These are phyloP conservation scores for Cyprinodon diabolis DNA, from an alignment of 2,797 vertebrate species.

Conservation along the genomic window DNA sequence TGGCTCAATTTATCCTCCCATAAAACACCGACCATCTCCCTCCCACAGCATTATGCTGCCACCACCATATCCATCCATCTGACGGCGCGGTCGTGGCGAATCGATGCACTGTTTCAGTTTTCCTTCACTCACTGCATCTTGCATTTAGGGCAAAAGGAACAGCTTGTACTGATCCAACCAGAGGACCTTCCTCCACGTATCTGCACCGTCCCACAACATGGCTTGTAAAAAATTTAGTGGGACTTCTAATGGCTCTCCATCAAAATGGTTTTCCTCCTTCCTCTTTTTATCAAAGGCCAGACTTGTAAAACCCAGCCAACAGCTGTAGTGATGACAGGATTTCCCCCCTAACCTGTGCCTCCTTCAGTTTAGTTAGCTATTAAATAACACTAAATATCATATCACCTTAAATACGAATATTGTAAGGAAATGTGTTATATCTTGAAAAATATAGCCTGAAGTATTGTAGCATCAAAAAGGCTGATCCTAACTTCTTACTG, in stretches of 20 bases:
- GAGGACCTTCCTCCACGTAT: not conserved
- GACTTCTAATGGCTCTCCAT: not conserved
- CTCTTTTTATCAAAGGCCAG: not conserved
- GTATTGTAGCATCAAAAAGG: conserved; percentile 25
- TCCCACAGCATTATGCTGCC: not conserved
- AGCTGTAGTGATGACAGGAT: not conserved
- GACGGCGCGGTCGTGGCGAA: not conserved
- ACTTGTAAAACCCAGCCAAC: not conserved
- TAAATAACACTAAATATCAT: not conserved
- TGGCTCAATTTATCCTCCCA: too few relatives aligned
- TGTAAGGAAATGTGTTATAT: conserved; percentile 1
- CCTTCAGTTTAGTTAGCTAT: not conserved
- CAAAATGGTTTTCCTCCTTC: not conserved
- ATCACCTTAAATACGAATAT: not conserved
- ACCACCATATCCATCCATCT: not conserved
- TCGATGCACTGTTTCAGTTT: not conserved
- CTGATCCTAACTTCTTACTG: conserved; percentile 11
- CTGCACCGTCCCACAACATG: not conserved
- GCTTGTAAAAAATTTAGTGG: not conserved
- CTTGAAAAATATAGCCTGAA: conserved; percentile 10
- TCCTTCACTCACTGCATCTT: not conserved
- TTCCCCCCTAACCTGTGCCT: not conserved
- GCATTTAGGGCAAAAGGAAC: not conserved
- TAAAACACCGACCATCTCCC: too few relatives aligned
- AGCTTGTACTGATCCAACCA: not conserved